Conservation (phyloP, 2,797 vertebrate species). For the Melanotaenia maccullochi region DNA sequence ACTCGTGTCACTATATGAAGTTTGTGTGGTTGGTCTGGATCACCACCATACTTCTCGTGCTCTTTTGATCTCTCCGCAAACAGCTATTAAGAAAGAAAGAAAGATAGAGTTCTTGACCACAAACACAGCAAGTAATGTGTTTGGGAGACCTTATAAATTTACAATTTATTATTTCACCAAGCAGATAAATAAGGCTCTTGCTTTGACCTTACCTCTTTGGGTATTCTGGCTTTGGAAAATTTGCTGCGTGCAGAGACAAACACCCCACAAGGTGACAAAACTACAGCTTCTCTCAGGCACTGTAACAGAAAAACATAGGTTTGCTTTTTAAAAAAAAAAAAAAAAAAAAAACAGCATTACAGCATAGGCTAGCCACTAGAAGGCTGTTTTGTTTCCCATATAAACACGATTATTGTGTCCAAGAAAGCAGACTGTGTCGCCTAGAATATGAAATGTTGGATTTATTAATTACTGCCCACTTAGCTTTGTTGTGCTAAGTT, state of each 20-base stretch:
- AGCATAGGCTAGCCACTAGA: neutral
- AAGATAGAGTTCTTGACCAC: neutral
- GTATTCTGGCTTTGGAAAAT: constrained; percentile 78
- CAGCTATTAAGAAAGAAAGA: constrained; percentile 74
- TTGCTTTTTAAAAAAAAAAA: neutral
- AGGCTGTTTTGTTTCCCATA: neutral
- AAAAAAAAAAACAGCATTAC: neutral
- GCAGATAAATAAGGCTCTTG: neutral
- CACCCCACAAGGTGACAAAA: constrained; percentile 46
- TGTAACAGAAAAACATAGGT: constrained; percentile 37
- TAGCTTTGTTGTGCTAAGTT: no score
- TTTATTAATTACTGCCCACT: no score
- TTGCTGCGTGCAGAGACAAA: constrained; percentile 69
- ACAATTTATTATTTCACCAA: neutral
- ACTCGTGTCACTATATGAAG: constrained; percentile 92
- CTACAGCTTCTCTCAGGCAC: constrained; percentile 58
- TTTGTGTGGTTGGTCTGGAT: constrained; percentile 93
- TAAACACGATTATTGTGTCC: no score
- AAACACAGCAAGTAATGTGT: neutral
- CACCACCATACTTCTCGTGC: constrained; percentile 92
- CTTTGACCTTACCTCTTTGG: constrained; percentile 68
- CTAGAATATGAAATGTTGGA: no score
- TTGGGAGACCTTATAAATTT: neutral
- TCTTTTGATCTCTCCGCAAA: constrained; percentile 87
- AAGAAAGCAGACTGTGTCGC: no score